These are phyloP conservation scores for Polyploca ridens DNA, from an alignment of 2,888 invertebrate species.

Conservation along the genomic window DNA sequence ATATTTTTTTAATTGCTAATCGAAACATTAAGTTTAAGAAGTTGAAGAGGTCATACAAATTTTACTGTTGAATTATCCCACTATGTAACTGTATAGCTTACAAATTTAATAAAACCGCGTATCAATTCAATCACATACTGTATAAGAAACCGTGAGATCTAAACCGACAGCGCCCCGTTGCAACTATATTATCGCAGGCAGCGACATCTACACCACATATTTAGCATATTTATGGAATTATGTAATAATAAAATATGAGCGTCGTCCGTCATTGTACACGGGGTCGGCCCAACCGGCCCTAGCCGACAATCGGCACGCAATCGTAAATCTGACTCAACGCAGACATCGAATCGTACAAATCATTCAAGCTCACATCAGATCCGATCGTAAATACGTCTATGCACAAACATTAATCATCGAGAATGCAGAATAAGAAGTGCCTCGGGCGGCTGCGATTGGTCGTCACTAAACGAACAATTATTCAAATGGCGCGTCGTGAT, in stretches of 20 bases:
- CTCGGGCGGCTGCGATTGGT: conserved; percentile 74
- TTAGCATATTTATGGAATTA: conserved; percentile 62
- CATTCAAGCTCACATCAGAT: conserved; percentile 73
- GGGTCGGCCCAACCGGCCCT: conserved; percentile 48
- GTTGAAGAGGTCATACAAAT: too few relatives aligned
- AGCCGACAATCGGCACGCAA: conserved; percentile 58
- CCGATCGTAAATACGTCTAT: conserved; percentile 73
- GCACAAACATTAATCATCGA: conserved; percentile 75
- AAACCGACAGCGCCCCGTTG: neutral
- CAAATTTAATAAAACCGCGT: neutral
- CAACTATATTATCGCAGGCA: conserved; percentile 16
- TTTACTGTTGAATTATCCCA: too few relatives aligned
- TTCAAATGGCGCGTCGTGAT: conserved; percentile 75
- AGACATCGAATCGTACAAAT: conserved; percentile 64
- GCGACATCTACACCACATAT: conserved; percentile 34
- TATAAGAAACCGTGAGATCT: neutral
- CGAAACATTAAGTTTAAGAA: too few relatives aligned
- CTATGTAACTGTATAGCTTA: too few relatives aligned
- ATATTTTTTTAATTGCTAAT: too few relatives aligned
- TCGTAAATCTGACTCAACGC: conserved; percentile 74
- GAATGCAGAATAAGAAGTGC: conserved; percentile 70
- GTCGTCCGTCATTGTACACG: conserved; percentile 61
- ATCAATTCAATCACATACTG: neutral
- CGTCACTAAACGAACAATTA: conserved; percentile 77
- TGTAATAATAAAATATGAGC: conserved; percentile 56